A percentile compares a stretch with the other conserved stretches of the same genome.
phyloP scores from a whole-genome alignment of 1,140 invertebrate species.

The Drosophila gunungcola region DNA sequence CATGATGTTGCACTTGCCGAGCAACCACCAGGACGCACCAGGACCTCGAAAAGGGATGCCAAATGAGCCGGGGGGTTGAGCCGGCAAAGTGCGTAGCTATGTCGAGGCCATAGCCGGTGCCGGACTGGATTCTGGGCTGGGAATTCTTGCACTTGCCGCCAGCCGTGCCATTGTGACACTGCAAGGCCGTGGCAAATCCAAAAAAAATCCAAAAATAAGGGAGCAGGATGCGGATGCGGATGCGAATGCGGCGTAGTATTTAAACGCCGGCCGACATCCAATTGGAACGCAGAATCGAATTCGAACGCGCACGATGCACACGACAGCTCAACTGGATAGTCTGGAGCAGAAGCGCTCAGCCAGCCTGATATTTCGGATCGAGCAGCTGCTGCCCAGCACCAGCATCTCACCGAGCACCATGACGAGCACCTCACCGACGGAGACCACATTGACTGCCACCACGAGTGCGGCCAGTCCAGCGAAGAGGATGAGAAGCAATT shows the following conservation, averaged over 20 bases:
- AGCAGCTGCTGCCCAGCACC: slow-evolving; percentile 70
- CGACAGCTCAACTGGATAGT: slow-evolving; percentile 64
- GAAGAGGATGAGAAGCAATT: slow-evolving; percentile 69
- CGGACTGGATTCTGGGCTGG: slow-evolving; percentile 61
- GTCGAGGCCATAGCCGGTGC: slow-evolving; percentile 51
- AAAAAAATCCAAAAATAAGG: slow-evolving; percentile 64
- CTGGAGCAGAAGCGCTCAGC: slow-evolving; percentile 66
- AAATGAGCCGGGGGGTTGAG: slow-evolving; percentile 29
- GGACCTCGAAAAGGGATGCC: slow-evolving; percentile 59
- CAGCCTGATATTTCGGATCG: slow-evolving; percentile 81
- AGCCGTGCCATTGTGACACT: slow-evolving; percentile 71
- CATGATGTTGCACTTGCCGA: slow-evolving; percentile 84
- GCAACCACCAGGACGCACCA: slow-evolving; percentile 64
- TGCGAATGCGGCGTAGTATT: slow-evolving; percentile 51
- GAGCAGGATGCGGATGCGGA: slow-evolving; percentile 41
- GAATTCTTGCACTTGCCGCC: slow-evolving; percentile 84
- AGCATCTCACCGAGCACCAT: slow-evolving; percentile 19
- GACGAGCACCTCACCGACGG: slow-evolving; percentile 13
- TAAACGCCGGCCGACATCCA: slow-evolving; percentile 67
- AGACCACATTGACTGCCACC: background rate
- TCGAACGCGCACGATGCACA: slow-evolving; percentile 70
- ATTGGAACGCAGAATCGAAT: slow-evolving; percentile 80
- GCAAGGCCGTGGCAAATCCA: slow-evolving; percentile 81
- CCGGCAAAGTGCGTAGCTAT: slow-evolving; percentile 79
- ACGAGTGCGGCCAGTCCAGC: slow-evolving; percentile 15